phyloP scores from a whole-genome alignment of 2,797 vertebrate species.

The Crypturellus tataupa region DNA sequence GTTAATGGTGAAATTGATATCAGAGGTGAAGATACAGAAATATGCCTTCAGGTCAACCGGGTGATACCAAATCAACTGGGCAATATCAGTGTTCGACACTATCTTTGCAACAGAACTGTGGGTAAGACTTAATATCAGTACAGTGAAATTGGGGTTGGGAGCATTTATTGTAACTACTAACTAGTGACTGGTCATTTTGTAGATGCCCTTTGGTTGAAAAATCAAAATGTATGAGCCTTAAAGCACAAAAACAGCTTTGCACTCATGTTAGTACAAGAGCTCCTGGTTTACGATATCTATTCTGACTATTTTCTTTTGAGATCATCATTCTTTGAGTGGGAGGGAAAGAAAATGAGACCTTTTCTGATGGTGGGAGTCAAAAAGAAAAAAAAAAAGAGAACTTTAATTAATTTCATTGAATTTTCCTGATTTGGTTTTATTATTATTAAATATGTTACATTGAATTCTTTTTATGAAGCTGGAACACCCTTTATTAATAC shows the following conservation, averaged over 20 bases:
- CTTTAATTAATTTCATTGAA: not conserved
- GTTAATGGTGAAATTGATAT: slow-evolving; percentile 91
- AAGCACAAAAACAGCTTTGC: not conserved
- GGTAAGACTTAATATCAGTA: slow-evolving; percentile 82
- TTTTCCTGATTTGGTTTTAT: not conserved
- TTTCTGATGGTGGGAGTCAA: not conserved
- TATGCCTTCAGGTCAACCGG: slow-evolving; percentile 91
- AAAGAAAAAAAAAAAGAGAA: not conserved
- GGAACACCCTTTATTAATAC: not conserved
- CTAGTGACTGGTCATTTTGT: not conserved
- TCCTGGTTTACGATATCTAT: not conserved
- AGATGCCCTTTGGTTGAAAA: not conserved
- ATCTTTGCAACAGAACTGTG: slow-evolving; percentile 92
- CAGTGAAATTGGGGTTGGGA: not conserved
- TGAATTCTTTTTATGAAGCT: not conserved
- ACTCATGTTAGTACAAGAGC: not conserved
- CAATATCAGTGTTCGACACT: slow-evolving; percentile 93
- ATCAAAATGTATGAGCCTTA: not conserved
- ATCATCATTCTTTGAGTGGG: not conserved
- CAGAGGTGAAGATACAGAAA: slow-evolving; percentile 89
- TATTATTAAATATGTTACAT: not conserved
- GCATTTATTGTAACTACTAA: not conserved
- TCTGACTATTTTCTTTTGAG: not conserved
- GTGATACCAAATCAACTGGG: slow-evolving; percentile 91
- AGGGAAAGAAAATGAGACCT: not conserved